Evolutionary conservation across 2,888 invertebrate genomes (phyloP).

Genomic region (Hetaerina titia): DNA sequence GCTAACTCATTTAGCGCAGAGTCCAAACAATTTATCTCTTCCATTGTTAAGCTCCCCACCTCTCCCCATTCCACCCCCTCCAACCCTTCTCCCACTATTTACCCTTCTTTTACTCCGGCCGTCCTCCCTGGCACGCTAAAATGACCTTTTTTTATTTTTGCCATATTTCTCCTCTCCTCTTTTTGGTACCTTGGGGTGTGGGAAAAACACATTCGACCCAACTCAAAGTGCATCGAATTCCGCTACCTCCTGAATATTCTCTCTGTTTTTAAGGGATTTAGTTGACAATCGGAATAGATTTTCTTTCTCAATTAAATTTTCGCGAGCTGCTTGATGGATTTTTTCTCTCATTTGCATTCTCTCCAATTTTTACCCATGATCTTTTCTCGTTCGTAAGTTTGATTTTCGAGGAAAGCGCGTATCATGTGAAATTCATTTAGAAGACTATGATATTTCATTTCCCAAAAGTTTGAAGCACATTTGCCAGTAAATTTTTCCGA

Average conservation of each 20-base stretch:
- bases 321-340: background rate
- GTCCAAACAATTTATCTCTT: slow-evolving; percentile 57
- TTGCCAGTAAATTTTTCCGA: background rate
- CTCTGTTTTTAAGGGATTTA: background rate
- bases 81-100: background rate
- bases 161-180: background rate
- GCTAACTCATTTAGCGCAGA: slow-evolving; percentile 63
- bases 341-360: background rate
- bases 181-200: background rate
- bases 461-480: background rate
- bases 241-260: background rate
- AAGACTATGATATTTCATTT: background rate
- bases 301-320: slow-evolving; percentile 21
- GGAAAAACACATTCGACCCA: background rate
- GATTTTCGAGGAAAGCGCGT: background rate
- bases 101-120: background rate
- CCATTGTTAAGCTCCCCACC: slow-evolving; percentile 8
- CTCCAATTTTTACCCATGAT: background rate
- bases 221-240: slow-evolving; percentile 50
- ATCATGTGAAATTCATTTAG: background rate
- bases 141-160: background rate
- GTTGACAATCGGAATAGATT: slow-evolving; percentile 15
- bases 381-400: background rate
- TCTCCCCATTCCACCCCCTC: background rate
- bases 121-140: background rate